Conservation (phyloP, 2,797 vertebrate species). For the Tangara arthus region DNA sequence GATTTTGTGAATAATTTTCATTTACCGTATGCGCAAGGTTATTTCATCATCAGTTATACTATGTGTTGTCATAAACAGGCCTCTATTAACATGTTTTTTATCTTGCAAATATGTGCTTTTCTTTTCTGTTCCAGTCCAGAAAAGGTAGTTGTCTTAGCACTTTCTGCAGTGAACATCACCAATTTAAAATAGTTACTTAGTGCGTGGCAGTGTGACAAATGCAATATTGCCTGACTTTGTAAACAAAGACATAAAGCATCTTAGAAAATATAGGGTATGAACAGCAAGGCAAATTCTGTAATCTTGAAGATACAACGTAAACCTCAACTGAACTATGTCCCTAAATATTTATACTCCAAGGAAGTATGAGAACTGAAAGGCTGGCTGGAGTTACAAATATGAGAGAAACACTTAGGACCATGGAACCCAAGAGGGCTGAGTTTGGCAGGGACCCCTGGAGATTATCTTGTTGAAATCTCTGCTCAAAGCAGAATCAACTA, state of each 20-base stretch:
- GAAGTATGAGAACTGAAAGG: neutral
- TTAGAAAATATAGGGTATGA: neutral
- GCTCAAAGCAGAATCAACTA: neutral
- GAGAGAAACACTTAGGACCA: neutral
- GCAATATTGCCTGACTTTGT: neutral
- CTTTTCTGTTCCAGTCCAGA: neutral
- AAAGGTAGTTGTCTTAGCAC: neutral
- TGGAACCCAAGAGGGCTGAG: neutral
- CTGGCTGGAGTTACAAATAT: neutral
- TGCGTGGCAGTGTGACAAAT: neutral
- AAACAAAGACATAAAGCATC: neutral
- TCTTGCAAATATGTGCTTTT: neutral
- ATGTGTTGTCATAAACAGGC: neutral
- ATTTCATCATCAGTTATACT: neutral
- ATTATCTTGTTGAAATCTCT: neutral
- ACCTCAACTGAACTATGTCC: neutral
- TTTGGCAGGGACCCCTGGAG: neutral
- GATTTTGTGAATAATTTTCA: neutral
- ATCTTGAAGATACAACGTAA: neutral
- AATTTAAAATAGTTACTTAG: neutral
- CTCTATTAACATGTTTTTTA: neutral
- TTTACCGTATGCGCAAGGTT: neutral
- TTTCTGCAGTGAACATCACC: neutral
- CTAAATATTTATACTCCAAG: neutral
- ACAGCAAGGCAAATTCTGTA: neutral